These are phyloP conservation scores for Stenodema calcarata DNA, from an alignment of 2,888 invertebrate species.

Conservation along the genomic window DNA sequence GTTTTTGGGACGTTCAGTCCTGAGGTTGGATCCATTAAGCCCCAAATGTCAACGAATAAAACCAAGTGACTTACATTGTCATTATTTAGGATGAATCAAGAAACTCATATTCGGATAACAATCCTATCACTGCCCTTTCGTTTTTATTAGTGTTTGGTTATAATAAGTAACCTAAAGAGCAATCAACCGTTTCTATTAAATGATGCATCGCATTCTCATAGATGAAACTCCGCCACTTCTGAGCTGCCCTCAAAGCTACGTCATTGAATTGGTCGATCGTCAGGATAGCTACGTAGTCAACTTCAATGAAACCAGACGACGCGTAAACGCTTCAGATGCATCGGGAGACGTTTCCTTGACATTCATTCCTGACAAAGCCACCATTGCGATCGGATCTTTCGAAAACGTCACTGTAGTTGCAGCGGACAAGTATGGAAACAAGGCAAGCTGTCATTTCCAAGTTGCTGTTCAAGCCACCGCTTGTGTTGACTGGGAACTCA, in stretches of 20 bases:
- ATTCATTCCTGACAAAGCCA: slow-evolving; percentile 82
- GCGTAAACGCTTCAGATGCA: slow-evolving; percentile 85
- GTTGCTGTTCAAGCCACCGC: slow-evolving; percentile 91
- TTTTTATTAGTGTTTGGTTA: too few species aligned
- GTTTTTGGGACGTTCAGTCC: too few species aligned
- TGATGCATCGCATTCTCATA: slow-evolving; percentile 58
- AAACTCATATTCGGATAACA: too few species aligned
- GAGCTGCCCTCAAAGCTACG: slow-evolving; percentile 92
- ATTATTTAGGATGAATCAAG: too few species aligned
- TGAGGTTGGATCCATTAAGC: too few species aligned
- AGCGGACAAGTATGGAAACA: slow-evolving; percentile 84
- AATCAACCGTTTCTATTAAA: too few species aligned
- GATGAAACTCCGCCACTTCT: slow-evolving; percentile 90
- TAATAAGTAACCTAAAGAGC: too few species aligned
- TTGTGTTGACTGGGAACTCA: slow-evolving; percentile 93
- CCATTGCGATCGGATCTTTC: slow-evolving; percentile 84
- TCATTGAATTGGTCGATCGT: slow-evolving; percentile 86
- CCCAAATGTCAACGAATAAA: too few species aligned
- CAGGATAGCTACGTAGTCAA: slow-evolving; percentile 90
- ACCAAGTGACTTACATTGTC: too few species aligned
- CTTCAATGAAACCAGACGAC: slow-evolving; percentile 85
- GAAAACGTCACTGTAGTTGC: slow-evolving; percentile 93
- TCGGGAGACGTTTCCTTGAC: slow-evolving; percentile 86
- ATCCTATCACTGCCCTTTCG: too few species aligned
- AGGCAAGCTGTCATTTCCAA: slow-evolving; percentile 91